A percentile compares a stretch with the other conserved stretches of the same genome.
Evolutionary conservation across 1,140 invertebrate species (phyloP).

Genomic region (Drosophila ogumai): DNA sequence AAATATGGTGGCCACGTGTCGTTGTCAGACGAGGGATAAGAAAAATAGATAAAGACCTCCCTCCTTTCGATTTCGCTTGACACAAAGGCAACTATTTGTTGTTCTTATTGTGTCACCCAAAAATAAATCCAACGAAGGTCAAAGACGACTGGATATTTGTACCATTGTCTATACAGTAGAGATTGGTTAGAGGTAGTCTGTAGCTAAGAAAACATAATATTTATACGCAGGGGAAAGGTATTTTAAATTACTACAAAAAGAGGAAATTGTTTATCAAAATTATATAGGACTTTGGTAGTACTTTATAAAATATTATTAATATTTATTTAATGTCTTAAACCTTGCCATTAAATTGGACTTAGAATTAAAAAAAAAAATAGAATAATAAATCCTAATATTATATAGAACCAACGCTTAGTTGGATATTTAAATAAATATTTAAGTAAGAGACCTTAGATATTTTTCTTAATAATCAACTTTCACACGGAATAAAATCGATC

Average conservation of each 20-base stretch:
- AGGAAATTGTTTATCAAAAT: neutral
- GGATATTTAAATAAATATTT: too few relatives aligned
- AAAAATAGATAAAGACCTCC: slow-evolving; percentile 17
- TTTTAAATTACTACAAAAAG: neutral
- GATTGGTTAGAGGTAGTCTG: neutral
- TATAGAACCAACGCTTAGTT: neutral
- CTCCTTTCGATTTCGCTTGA: slow-evolving; percentile 22
- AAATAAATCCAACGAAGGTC: slow-evolving; percentile 54
- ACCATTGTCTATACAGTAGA: neutral
- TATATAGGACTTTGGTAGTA: neutral
- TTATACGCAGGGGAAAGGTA: neutral
- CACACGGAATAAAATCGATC: too few relatives aligned
- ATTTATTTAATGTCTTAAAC: neutral
- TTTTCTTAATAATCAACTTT: too few relatives aligned
- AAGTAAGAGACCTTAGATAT: fast-evolving
- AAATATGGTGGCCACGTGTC: slow-evolving; percentile 49
- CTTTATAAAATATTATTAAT: neutral
- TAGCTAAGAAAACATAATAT: neutral
- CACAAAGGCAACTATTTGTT: slow-evolving; percentile 19
- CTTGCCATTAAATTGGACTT: too few relatives aligned
- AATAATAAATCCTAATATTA: neutral
- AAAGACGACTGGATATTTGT: slow-evolving; percentile 26
- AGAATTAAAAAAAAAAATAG: neutral
- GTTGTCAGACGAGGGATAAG: neutral
- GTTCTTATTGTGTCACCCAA: slow-evolving; percentile 27